Conservation (phyloP, 2,888 invertebrate genomes). For the Drosophila subsilvestris region DNA sequence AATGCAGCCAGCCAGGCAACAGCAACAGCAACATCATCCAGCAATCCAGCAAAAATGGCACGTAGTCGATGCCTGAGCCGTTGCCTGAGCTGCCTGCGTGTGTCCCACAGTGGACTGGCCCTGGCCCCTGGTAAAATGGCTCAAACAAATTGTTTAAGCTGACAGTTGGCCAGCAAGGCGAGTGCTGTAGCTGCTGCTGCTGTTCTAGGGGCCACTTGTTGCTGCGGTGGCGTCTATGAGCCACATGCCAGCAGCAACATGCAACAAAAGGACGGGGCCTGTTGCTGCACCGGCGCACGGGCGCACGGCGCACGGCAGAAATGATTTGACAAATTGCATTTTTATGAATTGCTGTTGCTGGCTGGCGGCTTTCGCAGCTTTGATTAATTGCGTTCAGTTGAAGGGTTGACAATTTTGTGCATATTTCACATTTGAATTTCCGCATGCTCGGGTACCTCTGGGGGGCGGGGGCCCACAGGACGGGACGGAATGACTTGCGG, state of each 20-base stretch:
- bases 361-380: slow-evolving; percentile 11
- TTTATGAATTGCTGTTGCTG: slow-evolving; percentile 67
- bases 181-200: slow-evolving; percentile 37
- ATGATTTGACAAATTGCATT: slow-evolving; percentile 79
- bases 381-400: slow-evolving; percentile 72
- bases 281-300: background rate
- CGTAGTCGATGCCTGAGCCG: slow-evolving; percentile 51
- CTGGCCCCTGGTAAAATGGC: slow-evolving; percentile 61
- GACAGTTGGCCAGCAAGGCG: slow-evolving; percentile 71
- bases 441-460: slow-evolving; percentile 28
- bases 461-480: slow-evolving; percentile 4
- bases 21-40: slow-evolving; percentile 24
- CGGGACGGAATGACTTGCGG: slow-evolving; percentile 22
- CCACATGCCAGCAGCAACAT: slow-evolving; percentile 6
- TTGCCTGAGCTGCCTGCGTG: slow-evolving; percentile 41
- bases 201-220: slow-evolving; percentile 56
- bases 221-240: slow-evolving; percentile 55
- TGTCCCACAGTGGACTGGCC: slow-evolving; percentile 48
- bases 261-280: background rate
- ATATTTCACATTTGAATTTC: slow-evolving; percentile 62
- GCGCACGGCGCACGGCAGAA: slow-evolving; percentile 35
- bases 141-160: slow-evolving; percentile 80
- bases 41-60: slow-evolving; percentile 52
- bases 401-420: slow-evolving; percentile 67
- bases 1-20: slow-evolving; percentile 59